Conservation (phyloP, 2,797 vertebrate genomes). For the Gambelia wislizenii region DNA sequence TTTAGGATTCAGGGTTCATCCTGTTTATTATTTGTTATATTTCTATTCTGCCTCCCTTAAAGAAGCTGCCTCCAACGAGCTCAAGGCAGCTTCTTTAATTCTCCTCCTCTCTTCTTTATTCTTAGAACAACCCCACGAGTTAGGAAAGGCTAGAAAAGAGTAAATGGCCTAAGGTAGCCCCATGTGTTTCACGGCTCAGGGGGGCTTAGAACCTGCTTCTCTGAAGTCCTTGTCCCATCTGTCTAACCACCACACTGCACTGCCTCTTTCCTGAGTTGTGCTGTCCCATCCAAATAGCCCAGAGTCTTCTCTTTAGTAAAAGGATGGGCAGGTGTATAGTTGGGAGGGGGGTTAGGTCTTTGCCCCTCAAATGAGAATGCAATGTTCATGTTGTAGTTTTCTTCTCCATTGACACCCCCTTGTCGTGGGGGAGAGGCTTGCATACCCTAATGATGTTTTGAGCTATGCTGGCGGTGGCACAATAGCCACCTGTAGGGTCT, state of each 20-base stretch:
- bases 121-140: background rate
- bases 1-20: background rate
- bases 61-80: background rate
- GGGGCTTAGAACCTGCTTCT: background rate
- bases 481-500: no score
- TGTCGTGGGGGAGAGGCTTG: no score
- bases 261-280: background rate
- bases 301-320: background rate
- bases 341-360: no score
- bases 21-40: background rate
- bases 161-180: background rate
- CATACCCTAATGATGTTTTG: no score
- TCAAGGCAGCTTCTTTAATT: background rate
- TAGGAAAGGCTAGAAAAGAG: background rate
- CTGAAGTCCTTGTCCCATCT: background rate
- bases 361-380: no score
- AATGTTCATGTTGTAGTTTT: no score
- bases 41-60: background rate
- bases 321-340: no score
- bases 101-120: background rate
- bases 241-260: background rate
- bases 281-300: background rate
- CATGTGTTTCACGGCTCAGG: background rate
- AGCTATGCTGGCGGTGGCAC: no score
- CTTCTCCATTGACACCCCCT: no score